Percentiles rank a stretch among this genome's conserved stretches.
Conservation (phyloP, 2,113 vertebrate genomes). For the Ancistrus triradiatus region DNA sequence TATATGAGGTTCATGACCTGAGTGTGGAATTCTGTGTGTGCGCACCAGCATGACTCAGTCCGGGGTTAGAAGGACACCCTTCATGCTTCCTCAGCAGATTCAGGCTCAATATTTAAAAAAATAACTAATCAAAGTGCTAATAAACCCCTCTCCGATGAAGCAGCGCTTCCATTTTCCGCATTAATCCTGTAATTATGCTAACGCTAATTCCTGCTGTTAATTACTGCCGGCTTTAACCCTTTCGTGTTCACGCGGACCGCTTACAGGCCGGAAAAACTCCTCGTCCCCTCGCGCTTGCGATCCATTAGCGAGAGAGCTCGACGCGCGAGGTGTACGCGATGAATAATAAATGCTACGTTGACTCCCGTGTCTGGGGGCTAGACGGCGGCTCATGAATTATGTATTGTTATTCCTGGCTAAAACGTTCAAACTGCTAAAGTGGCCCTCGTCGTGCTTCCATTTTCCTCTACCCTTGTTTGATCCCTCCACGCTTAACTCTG, state of each 20-base stretch:
- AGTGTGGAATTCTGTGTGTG: constrained; percentile 2
- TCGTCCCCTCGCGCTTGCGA: constrained; percentile 17
- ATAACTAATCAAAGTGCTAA: not conserved
- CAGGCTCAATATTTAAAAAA: not conserved
- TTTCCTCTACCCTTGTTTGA: constrained; percentile 36
- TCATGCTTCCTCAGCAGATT: not conserved
- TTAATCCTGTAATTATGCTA: constrained; percentile 10
- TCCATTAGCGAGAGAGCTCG: constrained; percentile 49
- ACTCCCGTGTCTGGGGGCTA: constrained; percentile 48
- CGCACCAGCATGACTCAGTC: constrained; percentile 9
- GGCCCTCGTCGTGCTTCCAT: constrained; percentile 45
- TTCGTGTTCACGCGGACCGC: not conserved
- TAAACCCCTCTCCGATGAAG: not conserved
- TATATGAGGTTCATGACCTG: constrained; percentile 11
- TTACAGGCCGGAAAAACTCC: not conserved
- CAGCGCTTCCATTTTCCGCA: not conserved
- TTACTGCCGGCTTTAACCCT: constrained; percentile 10
- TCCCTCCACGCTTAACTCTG: constrained; percentile 15
- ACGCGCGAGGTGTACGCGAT: constrained; percentile 52
- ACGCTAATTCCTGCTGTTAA: constrained; percentile 10
- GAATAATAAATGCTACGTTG: constrained; percentile 57
- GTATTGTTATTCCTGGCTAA: constrained; percentile 57
- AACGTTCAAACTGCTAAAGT: constrained; percentile 43
- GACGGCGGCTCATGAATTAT: constrained; percentile 54
- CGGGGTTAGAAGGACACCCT: not conserved